Evolutionary conservation across 2,113 vertebrate genomes (phyloP), one percentile per base, ranked within the genome.

Genomic region (Gorsachius goisagi): DNA sequence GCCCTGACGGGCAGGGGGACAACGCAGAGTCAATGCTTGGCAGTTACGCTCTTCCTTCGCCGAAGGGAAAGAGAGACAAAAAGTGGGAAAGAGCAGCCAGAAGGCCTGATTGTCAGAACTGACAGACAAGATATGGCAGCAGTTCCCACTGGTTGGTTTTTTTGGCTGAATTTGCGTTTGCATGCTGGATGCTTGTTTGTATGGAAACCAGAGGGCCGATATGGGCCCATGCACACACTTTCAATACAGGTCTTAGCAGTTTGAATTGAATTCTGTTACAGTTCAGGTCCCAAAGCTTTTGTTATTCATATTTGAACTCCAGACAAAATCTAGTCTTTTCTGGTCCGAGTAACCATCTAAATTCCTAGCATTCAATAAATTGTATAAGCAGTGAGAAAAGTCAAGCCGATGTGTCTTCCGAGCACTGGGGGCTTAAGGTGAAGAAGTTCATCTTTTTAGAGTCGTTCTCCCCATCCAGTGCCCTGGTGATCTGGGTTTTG

Each of bases 391-490:
- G 11, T 59, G 27, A 86, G 59, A 83, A 77, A 85, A 77, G 62
- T 52, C 10, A 83, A 45, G 28, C 18, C 41, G 28, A 74, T 35
- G n/a, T 71, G 22, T 30, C 19, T 44, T 50, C 64, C 18, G 44
- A 71, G 19, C 23, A 41, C 33, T 72, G 14, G 33, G 19, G 23
- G 6, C 5, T n/a, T 74, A 44, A 87, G 64, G 32, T 50, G 59
- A 85, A 95, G 45, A 50, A 93, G 66, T 74, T 96, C 75, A 71
- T 91, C 71, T 95, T 95, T 97, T 95, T 26, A 68, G 20, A 83
- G 20, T 62, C 37, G 44, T 76, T 86, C 2, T 72, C 6, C 49
- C 32, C 26, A 64, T 12, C 4, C 27, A 56, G 18, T 0, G 4
- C 9, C 30, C 23, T 59, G 9, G 8, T 69, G 24, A 56, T 56